Percentiles rank a stretch among this genome's conserved stretches.
Conservation (phyloP, 2,797 vertebrate genomes). For the Schizopygopsis pylzovi region DNA sequence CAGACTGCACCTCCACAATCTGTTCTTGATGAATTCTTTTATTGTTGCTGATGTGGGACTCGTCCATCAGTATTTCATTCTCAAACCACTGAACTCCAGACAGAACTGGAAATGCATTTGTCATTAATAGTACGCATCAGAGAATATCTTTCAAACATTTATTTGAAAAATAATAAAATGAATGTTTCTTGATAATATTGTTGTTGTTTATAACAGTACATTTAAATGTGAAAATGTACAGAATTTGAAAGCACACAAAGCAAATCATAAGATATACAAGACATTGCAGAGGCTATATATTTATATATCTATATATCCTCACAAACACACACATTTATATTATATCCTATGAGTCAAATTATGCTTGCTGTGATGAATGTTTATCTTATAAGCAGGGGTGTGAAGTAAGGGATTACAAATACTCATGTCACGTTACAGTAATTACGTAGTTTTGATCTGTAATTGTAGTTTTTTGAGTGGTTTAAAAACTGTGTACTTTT, state of each 20-base stretch:
- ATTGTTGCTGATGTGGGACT: slow-evolving; percentile 5
- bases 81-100: slow-evolving; percentile 9
- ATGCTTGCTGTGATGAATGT: too few relatives aligned
- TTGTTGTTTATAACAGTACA: not conserved
- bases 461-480: too few relatives aligned
- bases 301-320: too few relatives aligned
- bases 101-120: slow-evolving; percentile 3
- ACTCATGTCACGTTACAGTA: too few relatives aligned
- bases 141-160: not conserved
- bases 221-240: not conserved
- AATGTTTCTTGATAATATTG: not conserved
- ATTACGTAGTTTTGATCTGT: too few relatives aligned
- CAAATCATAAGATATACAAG: not conserved
- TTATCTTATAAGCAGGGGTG: too few relatives aligned
- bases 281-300: not conserved
- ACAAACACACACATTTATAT: too few relatives aligned
- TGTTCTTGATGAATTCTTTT: slow-evolving; percentile 25
- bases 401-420: too few relatives aligned
- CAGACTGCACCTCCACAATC: slow-evolving; percentile 18
- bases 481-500: too few relatives aligned
- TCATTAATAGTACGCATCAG: not conserved
- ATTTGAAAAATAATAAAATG: not conserved
- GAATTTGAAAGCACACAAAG: not conserved
- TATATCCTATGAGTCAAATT: too few relatives aligned
- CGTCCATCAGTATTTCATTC: not conserved